Base-by-base conservation (phyloP, 2,888 invertebrate genomes). In the Phaedon cochleariae region DNA sequence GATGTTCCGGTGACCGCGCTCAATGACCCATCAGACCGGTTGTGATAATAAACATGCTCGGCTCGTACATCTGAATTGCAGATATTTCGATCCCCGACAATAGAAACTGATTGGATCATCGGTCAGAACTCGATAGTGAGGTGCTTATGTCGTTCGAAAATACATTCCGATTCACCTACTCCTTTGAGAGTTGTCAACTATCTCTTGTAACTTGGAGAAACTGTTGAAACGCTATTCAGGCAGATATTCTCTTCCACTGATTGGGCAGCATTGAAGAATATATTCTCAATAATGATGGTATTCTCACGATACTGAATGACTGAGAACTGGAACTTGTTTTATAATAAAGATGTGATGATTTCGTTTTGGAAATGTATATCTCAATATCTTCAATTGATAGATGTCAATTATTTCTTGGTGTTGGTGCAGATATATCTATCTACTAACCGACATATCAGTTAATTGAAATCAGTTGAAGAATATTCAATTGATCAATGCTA, bases 1-100 rank as follows among this genome's bases (percentile, higher is more conserved):
- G 67, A 57, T 69, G 76, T 76, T 77, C 76, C 75, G 70, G 65
- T 75, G 69, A 69, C 71, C 71, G 71, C 60, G 59, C 72, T 65
- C 67, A 68, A 70, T 70, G 67, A 69, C 71, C 73, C 74, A 71
- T 72, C 70, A 48, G 68, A 59, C 71, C 69, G 53, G 68, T 60
- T 64, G 65, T 70, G 70, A 71, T 68, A 74, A 73, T 72, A 72
- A 74, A 73, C 73, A 64, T 65, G 65, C 58, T 62, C 29, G 46
- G 53, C 58, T 55, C 55, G 61, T 54, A n/a, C 15, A 63, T 66
- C 62, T 62, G 53, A 69, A 69, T 69, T 69, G 63, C 64, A 64
- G 69, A 69, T 62, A 69, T 68, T 67, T 62, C 64, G 60, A 17
- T 57, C 15, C 15, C 6, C n/a, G 41, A 41, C 41, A 41, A 41